These are phyloP conservation scores for Sminthurides aquaticus DNA, from an alignment of 2,888 invertebrate species.

Conservation along the genomic window DNA sequence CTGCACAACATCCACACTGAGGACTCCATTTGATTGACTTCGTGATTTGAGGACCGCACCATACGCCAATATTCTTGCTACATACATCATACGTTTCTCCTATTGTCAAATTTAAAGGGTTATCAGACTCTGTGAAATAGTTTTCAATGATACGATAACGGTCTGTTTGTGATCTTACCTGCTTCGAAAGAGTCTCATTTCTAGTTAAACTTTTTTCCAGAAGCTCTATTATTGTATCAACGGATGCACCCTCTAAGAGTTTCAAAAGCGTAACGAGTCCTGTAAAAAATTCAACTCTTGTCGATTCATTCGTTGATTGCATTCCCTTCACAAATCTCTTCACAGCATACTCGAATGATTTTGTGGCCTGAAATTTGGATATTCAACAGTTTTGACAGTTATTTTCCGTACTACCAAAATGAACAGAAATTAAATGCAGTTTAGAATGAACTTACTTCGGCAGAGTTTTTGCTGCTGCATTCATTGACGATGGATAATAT, in stretches of 20 bases:
- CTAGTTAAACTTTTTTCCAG: slow-evolving; percentile 56
- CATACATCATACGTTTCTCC: slow-evolving; percentile 21
- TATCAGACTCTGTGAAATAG: background rate
- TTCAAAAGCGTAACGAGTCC: slow-evolving; percentile 59
- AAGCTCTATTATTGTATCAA: slow-evolving; percentile 54
- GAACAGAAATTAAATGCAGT: no score
- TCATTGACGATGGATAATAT: slow-evolving; percentile 6
- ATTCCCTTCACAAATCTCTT: slow-evolving; percentile 61
- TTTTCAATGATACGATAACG: background rate
- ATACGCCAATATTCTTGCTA: slow-evolving; percentile 17
- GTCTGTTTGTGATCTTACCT: no score
- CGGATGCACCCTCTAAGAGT: slow-evolving; percentile 50
- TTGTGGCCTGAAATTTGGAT: slow-evolving; percentile 7
- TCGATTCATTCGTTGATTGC: slow-evolving; percentile 13
- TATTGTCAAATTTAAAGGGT: background rate
- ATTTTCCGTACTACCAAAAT: no score
- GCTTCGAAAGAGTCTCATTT: background rate
- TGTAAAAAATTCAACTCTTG: slow-evolving; percentile 60
- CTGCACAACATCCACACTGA: background rate
- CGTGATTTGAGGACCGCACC: slow-evolving; percentile 19
- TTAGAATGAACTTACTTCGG: slow-evolving; percentile 4
- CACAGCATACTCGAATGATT: slow-evolving; percentile 55
- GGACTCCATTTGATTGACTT: background rate
- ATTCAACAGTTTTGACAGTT: no score
- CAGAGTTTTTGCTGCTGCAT: slow-evolving; percentile 1